Conservation (phyloP, 2,888 invertebrate genomes). For the Cinara cedri region DNA sequence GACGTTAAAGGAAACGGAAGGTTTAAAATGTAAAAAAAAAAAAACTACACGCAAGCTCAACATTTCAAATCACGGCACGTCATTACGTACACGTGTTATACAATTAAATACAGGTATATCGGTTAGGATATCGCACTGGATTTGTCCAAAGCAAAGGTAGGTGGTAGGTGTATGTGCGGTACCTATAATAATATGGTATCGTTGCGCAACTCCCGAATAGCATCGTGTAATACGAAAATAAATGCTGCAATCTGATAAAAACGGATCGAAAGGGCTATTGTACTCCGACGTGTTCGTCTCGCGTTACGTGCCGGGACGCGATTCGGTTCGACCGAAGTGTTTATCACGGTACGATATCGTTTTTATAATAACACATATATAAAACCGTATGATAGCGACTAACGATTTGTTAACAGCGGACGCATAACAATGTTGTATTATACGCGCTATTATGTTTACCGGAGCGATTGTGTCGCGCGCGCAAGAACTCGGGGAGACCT, state of each 20-base stretch:
- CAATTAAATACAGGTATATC: background rate
- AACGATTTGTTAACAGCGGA: no score
- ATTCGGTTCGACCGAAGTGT: constrained; percentile 22
- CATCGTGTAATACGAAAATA: background rate
- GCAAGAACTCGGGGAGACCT: no score
- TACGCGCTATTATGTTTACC: no score
- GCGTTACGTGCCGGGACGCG: background rate
- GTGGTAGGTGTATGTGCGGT: background rate
- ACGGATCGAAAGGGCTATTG: constrained; percentile 26
- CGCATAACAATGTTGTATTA: no score
- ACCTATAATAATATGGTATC: background rate
- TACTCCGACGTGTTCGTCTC: background rate
- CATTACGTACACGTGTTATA: background rate
- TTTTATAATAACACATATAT: constrained; percentile 28
- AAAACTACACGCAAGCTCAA: background rate
- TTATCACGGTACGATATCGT: constrained; percentile 36
- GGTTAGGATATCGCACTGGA: background rate
- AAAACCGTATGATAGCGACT: constrained; percentile 17
- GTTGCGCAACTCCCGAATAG: constrained; percentile 9
- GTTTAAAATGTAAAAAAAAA: no score
- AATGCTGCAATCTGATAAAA: constrained; percentile 38
- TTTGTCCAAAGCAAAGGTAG: constrained; percentile 3
- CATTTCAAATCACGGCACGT: background rate
- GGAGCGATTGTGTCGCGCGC: no score
- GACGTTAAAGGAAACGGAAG: no score